Evolutionary conservation across 2,888 invertebrate genomes (phyloP), one percentile per base, ranked within the genome.

Genomic region (Drymonia ruficornis): DNA sequence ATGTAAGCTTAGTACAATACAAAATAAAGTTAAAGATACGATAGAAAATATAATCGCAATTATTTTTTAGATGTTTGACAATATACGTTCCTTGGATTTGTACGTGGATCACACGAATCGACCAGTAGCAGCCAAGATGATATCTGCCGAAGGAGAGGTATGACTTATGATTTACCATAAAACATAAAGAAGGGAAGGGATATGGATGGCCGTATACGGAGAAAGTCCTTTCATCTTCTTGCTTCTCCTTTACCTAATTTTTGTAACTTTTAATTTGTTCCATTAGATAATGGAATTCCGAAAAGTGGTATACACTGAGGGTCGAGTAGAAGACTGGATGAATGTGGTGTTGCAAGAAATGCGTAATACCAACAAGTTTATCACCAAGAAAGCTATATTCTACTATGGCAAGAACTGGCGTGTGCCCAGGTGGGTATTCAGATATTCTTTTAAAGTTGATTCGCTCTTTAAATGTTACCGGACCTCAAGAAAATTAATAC

Each of bases 261-360:
- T 2, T 12, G 11, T 31, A 11, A 31, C 1, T 3, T 31, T 31
- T 1, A 12, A 11, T 12, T 31, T 31, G 12, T 11, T 11, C 12
- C 31, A 31, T 52, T 50, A 93, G 93, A 84, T 94, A 49, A 96
- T 98, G 97, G 96, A 96, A 49, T 98, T 98, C 78, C 94, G 95
- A 16, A 89, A 92, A 57, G 84, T 93, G 0, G 96, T 97, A 0
- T 85, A 93, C 51, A 96, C 96, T 0, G 96, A 96, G 70, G 97
- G 97, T 0, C 95, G 96, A 63, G 97, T 98, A 0, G 98, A 98
- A 84, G 96, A 96, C 70, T 98, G 98, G 98, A 97, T 98, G 98
- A 97, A 96, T 63, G 90, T 95, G 34, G 96, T 98, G 2, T 93
- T 98, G 16, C 90, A 84, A 4, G 98, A 98, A 87, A 98, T 98